A percentile compares a stretch with the other conserved stretches of the same genome.
Evolutionary conservation across 2,888 invertebrate genomes (phyloP).

Genomic region (Cordilura impudica): DNA sequence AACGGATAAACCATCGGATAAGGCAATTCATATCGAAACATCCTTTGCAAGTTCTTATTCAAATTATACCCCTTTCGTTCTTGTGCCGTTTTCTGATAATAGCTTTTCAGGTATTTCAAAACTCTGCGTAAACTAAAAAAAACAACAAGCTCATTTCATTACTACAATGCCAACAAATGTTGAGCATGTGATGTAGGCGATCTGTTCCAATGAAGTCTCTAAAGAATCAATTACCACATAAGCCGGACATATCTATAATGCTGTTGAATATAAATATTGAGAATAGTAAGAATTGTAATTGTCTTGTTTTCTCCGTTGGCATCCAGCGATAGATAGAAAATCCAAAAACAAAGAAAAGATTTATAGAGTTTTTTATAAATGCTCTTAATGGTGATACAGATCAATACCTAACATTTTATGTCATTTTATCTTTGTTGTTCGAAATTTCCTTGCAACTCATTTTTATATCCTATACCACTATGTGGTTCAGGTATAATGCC

Average conservation of each 20-base stretch:
- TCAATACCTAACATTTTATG: constrained; percentile 1
- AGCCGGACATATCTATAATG: rapidly evolving
- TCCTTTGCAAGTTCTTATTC: constrained; percentile 50
- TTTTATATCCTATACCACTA: no score
- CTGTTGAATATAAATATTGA: rapidly evolving
- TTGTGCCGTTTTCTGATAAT: constrained; percentile 54
- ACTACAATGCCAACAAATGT: background rate
- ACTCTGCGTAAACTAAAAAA: background rate
- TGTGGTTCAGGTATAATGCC: no score
- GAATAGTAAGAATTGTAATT: background rate
- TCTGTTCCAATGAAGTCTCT: constrained; percentile 13
- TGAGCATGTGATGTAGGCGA: constrained; percentile 16
- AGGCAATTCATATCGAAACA: constrained; percentile 56
- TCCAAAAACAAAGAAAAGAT: constrained; percentile 13
- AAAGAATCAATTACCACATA: background rate
- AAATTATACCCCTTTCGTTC: constrained; percentile 43
- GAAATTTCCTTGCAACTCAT: background rate
- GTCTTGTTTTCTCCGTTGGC: background rate
- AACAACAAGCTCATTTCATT: background rate
- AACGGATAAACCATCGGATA: constrained; percentile 61
- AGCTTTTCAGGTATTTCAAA: constrained; percentile 43
- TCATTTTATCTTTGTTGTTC: background rate
- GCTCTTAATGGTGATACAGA: constrained; percentile 12
- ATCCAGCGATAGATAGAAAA: constrained; percentile 21
- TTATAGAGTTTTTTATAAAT: constrained; percentile 27